These are phyloP conservation scores for Poecilia wingei DNA, from an alignment of 2,797 vertebrate genomes.

Conservation along the genomic window DNA sequence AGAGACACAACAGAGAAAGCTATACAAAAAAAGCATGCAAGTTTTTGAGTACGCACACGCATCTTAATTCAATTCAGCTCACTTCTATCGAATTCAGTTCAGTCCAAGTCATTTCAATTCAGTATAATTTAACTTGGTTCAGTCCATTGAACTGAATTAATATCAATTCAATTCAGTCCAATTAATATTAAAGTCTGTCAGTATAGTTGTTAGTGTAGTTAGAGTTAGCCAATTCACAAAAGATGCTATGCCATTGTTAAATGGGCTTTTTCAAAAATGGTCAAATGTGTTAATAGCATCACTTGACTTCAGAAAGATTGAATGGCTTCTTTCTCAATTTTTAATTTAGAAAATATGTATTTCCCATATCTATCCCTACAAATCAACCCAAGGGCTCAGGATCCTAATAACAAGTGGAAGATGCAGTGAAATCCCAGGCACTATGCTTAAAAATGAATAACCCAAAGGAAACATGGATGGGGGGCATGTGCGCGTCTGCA, in stretches of 20 bases:
- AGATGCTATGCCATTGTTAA: neutral
- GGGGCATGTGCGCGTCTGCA: conserved; percentile 10
- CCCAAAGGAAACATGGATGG: conserved; percentile 48
- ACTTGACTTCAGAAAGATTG: neutral
- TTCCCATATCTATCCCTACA: conserved; percentile 66
- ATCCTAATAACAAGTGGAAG: conserved; percentile 90
- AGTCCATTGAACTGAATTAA: neutral
- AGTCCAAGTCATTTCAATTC: neutral
- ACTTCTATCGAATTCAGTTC: neutral
- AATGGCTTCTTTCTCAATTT: neutral
- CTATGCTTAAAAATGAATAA: conserved; percentile 88
- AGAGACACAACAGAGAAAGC: neutral
- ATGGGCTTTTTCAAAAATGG: neutral
- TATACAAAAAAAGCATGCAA: neutral
- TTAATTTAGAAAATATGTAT: conserved; percentile 73
- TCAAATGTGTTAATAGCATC: neutral
- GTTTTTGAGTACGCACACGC: neutral
- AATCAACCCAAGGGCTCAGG: conserved; percentile 40
- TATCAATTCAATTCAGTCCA: neutral
- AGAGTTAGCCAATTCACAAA: neutral
- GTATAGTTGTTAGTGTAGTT: neutral
- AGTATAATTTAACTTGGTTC: neutral
- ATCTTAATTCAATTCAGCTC: neutral
- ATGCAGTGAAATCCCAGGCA: conserved; percentile 88
- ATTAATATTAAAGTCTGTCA: neutral